Evolutionary conservation across 2,113 vertebrate genomes (phyloP).

Genomic region (Taurulus bubalis): DNA sequence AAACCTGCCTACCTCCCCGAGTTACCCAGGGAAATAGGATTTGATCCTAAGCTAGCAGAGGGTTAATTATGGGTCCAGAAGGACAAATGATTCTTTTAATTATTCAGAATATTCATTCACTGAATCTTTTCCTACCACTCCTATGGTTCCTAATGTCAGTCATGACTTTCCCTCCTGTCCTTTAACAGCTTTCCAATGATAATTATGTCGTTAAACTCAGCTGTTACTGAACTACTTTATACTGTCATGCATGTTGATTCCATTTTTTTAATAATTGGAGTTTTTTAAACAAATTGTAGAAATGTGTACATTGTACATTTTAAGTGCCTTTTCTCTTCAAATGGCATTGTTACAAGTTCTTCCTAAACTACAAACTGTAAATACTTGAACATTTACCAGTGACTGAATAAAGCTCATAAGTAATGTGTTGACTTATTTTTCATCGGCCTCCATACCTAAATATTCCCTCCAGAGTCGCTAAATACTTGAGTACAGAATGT

Average conservation of each 20-base stretch:
- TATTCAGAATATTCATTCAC: neutral
- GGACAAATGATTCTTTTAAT: neutral
- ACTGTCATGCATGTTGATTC: neutral
- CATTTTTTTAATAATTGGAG: neutral
- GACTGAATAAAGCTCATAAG: conserved; percentile 24
- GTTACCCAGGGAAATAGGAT: neutral
- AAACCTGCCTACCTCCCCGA: neutral
- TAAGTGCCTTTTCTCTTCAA: conserved; percentile 5
- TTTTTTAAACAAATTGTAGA: neutral
- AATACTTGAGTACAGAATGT: too few relatives aligned
- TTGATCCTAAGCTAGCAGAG: neutral
- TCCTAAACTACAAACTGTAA: neutral
- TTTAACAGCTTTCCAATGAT: neutral
- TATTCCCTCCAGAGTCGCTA: neutral
- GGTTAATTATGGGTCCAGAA: neutral
- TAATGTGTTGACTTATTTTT: conserved; percentile 3
- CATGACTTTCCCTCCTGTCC: neutral
- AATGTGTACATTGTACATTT: neutral
- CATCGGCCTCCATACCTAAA: neutral
- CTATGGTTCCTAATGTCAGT: neutral
- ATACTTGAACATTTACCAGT: neutral
- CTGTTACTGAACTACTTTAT: neutral
- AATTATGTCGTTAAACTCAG: neutral
- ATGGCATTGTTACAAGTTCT: neutral
- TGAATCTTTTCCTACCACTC: neutral